Base-by-base conservation (phyloP, 2,888 invertebrate species). In the Ceratothoa steindachneri region DNA sequence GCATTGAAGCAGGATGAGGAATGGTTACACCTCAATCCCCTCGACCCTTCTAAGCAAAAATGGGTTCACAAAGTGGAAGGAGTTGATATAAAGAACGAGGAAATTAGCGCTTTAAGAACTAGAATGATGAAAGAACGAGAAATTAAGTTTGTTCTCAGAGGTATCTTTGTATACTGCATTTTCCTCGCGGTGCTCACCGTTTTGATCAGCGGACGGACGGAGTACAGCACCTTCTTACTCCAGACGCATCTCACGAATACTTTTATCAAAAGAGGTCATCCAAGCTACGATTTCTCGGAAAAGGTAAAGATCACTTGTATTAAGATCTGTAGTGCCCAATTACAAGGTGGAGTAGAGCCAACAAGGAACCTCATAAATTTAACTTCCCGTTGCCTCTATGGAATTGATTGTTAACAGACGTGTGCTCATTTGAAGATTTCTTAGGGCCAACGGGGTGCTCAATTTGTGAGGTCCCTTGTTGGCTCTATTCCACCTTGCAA, bases 171-270 rank as follows among this genome's bases (percentile, higher is more conserved):
- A 72, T 86, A 86, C 81, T 79, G 83, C 12, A 81, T 86, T 78
- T 87, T 86, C 82, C 81, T 86, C 19, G 84, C 84, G 83, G 82
- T 86, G 22, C 82, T 86, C n/a, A 82, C 85, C 69, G 82, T 85
- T 19, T 83, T 86, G 67, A 84, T 84, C 75, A 85, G 85, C 81
- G 82, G 84, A 30, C 84, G 84, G 77, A 81, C 85, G 30, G 85
- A 84, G 80, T 82, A 83, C 12, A 82, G 83, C 80, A 83, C 84
- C 28, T 86, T 82, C 80, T 81, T 81, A n/a, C 82, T 85, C 80
- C 84, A 85, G 78, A 76, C 82, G 67, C 83, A 84, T 68, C 80
- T 86, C 77, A 82, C 82, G 55, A 82, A 82, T 12, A 77, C 81
- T 0, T 82, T 83, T 67, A 75, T 80, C 22, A 77, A 73, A 27